Conservation (phyloP, 1,140 invertebrate genomes). For the Sycobia sp. region DNA sequence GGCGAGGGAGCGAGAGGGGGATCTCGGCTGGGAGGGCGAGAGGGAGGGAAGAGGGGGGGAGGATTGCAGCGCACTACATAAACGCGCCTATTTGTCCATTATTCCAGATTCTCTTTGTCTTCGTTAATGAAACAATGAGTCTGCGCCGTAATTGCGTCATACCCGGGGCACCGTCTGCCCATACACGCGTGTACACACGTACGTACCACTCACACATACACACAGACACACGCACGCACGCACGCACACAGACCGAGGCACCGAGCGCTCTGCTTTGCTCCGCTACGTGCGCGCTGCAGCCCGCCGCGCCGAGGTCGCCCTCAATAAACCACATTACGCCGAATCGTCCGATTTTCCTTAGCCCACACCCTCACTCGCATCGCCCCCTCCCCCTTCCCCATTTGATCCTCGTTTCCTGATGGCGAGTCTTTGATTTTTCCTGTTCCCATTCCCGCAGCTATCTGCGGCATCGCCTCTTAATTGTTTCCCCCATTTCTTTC, state of each 20-base stretch:
- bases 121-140: slow-evolving; percentile 63
- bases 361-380: not conserved
- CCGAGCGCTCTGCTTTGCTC: no score
- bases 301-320: slow-evolving; percentile 12
- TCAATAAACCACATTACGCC: slow-evolving; percentile 25
- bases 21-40: not conserved
- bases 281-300: slow-evolving; percentile 15
- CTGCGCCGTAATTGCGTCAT: slow-evolving; percentile 60
- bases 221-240: no score
- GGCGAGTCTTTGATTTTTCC: not conserved
- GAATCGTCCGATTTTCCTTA: slow-evolving; percentile 12
- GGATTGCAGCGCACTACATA: slow-evolving; percentile 50
- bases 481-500: no score
- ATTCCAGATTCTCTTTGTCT: slow-evolving; percentile 63
- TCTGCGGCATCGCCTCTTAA: no score
- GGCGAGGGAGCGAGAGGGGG: not conserved
- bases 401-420: not conserved
- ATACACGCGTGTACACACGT: no score
- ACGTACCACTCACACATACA: no score
- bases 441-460: no score
- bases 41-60: slow-evolving; percentile 44
- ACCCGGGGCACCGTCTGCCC: slow-evolving; percentile 47
- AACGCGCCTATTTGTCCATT: slow-evolving; percentile 63
- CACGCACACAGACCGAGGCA: no score
- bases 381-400: not conserved